Evolutionary conservation across 2,113 vertebrate genomes (phyloP).

Genomic region (Lycaon pictus): DNA sequence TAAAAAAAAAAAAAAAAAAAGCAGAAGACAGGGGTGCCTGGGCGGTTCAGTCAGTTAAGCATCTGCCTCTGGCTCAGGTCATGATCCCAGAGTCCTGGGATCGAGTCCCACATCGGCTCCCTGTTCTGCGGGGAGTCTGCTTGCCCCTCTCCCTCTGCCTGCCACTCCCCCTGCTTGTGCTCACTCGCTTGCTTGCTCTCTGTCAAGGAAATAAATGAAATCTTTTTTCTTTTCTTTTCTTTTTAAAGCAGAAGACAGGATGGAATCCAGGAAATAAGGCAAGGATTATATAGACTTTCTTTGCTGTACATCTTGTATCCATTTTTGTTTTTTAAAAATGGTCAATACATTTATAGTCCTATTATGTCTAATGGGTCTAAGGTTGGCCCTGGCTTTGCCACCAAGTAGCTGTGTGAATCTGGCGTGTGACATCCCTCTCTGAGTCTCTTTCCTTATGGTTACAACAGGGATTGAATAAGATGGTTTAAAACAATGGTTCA

Average conservation of each 20-base stretch:
- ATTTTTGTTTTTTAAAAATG: conserved; percentile 3
- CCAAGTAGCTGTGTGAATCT: background rate
- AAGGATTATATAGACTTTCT: background rate
- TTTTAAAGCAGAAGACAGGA: background rate
- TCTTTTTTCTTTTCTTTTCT: no score
- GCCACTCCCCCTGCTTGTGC: no score
- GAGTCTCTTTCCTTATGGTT: background rate
- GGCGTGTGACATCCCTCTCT: background rate
- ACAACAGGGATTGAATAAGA: background rate
- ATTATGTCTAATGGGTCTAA: background rate
- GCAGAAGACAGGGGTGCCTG: no score
- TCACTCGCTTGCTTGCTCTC: no score
- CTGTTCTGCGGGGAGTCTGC: no score
- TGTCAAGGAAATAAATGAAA: no score
- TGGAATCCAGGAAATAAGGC: background rate
- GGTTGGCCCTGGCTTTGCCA: background rate
- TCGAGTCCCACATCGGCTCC: no score
- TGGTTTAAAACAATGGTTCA: background rate
- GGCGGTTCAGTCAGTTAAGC: no score
- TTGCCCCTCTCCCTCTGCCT: no score
- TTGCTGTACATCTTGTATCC: background rate
- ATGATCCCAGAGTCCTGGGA: no score
- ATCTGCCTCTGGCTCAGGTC: no score
- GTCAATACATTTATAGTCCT: background rate
- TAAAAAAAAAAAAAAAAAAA: no score